phyloP scores from a whole-genome alignment of 2,797 vertebrate species.

The Mareca penelope region DNA sequence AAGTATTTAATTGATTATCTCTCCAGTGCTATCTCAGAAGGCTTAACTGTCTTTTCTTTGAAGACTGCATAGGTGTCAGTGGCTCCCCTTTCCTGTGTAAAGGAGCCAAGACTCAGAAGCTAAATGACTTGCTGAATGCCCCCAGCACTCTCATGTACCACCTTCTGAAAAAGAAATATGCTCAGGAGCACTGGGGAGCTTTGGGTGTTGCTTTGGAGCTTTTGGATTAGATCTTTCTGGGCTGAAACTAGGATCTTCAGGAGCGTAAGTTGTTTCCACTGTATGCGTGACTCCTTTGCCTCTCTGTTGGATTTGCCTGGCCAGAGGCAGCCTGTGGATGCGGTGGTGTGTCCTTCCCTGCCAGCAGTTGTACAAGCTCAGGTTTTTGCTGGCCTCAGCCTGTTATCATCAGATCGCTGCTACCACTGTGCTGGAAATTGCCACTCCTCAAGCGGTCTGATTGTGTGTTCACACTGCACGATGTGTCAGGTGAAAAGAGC shows the following conservation, averaged over 20 bases:
- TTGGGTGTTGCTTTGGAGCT: not conserved
- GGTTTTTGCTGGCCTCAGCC: not conserved
- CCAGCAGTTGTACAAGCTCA: not conserved
- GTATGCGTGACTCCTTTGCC: not conserved
- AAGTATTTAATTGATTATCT: not conserved
- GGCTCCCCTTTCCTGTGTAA: not conserved
- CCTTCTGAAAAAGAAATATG: not conserved
- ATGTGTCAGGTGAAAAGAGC: not conserved
- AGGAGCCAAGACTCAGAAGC: not conserved
- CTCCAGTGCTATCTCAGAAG: not conserved
- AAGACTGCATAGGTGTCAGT: not conserved
- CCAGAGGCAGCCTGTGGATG: not conserved
- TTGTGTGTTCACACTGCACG: not conserved
- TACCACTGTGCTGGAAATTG: not conserved
- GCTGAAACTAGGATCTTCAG: not conserved
- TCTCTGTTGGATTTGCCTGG: not conserved
- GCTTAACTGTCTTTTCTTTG: not conserved
- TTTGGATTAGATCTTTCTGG: not conserved
- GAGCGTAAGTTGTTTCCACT: fast-evolving
- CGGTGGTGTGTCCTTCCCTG: not conserved
- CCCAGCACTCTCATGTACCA: not conserved
- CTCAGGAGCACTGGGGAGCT: not conserved
- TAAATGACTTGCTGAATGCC: not conserved
- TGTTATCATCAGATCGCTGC: not conserved
- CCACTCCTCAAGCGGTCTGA: not conserved